Evolutionary conservation across 2,797 vertebrate genomes (phyloP).

Genomic region (Anableps anableps): DNA sequence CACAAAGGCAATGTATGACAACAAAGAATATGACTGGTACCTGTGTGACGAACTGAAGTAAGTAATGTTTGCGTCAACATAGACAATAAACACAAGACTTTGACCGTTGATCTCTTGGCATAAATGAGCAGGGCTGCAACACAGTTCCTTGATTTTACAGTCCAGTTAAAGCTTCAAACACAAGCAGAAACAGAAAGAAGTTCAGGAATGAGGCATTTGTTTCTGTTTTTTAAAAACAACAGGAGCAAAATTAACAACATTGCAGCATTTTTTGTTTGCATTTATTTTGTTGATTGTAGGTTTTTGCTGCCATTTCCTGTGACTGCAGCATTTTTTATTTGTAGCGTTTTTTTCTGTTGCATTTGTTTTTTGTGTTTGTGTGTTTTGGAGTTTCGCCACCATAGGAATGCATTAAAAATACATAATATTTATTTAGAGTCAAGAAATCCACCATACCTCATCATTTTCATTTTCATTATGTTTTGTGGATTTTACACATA

Average conservation of each 20-base stretch:
- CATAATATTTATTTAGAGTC: neutral
- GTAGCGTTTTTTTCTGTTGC: too few species aligned
- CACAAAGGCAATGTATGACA: neutral
- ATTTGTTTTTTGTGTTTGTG: too few species aligned
- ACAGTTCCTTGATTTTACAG: neutral
- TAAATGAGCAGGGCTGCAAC: neutral
- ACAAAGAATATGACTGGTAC: neutral
- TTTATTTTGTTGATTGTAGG: neutral
- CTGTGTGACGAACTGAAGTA: neutral
- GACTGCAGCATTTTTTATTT: too few species aligned
- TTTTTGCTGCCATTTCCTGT: too few species aligned
- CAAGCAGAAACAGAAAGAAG: neutral
- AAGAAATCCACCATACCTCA: neutral
- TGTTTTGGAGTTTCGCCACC: neutral
- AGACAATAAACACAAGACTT: constrained; percentile 40
- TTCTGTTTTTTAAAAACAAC: neutral
- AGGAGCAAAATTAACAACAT: too few species aligned
- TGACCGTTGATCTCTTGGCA: constrained; percentile 19
- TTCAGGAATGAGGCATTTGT: neutral
- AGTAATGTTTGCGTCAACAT: neutral
- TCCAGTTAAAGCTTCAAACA: neutral
- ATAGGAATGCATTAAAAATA: neutral
- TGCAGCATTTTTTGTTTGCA: too few species aligned
- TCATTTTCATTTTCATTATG: neutral
- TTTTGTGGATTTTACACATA: neutral